Base-by-base conservation (phyloP, 2,113 vertebrate species). In the Piliocolobus tephrosceles region DNA sequence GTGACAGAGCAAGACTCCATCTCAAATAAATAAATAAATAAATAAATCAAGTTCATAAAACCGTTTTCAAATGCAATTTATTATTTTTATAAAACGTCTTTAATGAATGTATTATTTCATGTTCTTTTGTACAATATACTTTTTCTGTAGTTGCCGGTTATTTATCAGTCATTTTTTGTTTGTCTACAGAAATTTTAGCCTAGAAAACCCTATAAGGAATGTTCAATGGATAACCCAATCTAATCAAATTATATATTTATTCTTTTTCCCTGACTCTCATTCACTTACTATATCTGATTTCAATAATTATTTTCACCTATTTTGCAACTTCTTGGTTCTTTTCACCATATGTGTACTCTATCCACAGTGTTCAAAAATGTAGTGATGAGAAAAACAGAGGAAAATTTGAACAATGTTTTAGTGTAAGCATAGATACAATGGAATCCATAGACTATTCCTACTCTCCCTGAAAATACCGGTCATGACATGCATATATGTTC, bases 171-270 rank as follows among this genome's bases (percentile, higher is more conserved):
- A 70, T 61, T 88, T 4, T 45, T 68, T 52, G 1, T 2, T 22
- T n/a, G 12, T n/a, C 4, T 52, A 55, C 10, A 68, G 68, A 94
- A 66, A 72, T 73, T 55, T 3, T 38, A 38, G 2, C 3, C 18
- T 57, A 40, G 23, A 94, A 12, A 95, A 96, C 87, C 30, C 84
- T 2, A 68, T 2, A 58, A 64, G 81, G 45, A 90, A 90, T 94
- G 12, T 27, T 72, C 70, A n/a, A 11, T 85, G 32, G 0, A 66
- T 20, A 73, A 18, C 8, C 11, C 8, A 13, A 52, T 85, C 64
- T 80, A 72, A 47, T 16, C 32, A 80, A 73, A 80, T 1, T 35
- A 38, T 45, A 17, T 45, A 35, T 89, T 12, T 8, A 13, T 45
- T 73, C 6, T 32, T 58, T 52, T 38, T 43, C 6, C 6, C 1